Evolutionary conservation across 2,113 vertebrate genomes (phyloP).

Genomic region (Tetrao urogallus): DNA sequence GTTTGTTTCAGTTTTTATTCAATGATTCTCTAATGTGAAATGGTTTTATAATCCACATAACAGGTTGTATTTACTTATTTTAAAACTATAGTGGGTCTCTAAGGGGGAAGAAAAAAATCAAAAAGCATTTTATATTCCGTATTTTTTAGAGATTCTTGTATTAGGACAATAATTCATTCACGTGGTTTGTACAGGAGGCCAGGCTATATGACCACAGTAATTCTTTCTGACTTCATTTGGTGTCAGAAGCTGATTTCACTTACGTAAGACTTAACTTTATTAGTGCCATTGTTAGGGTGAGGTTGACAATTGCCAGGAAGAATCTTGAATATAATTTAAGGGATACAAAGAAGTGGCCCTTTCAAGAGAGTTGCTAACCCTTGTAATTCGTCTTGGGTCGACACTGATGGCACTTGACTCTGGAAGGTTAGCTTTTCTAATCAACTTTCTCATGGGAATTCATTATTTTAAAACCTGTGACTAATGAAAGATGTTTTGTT

Average conservation of each 20-base stretch:
- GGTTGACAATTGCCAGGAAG: neutral
- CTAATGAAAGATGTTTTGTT: constrained; percentile 79
- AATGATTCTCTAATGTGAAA: neutral
- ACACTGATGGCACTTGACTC: neutral
- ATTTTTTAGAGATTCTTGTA: neutral
- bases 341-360: neutral
- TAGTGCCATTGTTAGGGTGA: neutral
- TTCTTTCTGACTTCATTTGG: neutral
- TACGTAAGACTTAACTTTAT: neutral
- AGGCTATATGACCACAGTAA: neutral
- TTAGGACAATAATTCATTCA: neutral
- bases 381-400: neutral
- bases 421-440: constrained; percentile 70
- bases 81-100: neutral
- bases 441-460: constrained; percentile 79
- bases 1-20: neutral
- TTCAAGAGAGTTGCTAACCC: neutral
- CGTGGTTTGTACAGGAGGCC: neutral
- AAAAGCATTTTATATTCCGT: neutral
- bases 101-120: neutral
- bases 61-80: neutral
- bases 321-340: neutral
- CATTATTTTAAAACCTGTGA: constrained; percentile 79
- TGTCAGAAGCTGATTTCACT: neutral
- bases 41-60: too few relatives aligned